phyloP scores from a whole-genome alignment of 1,140 invertebrate genomes.

The Charaxes varanes region DNA sequence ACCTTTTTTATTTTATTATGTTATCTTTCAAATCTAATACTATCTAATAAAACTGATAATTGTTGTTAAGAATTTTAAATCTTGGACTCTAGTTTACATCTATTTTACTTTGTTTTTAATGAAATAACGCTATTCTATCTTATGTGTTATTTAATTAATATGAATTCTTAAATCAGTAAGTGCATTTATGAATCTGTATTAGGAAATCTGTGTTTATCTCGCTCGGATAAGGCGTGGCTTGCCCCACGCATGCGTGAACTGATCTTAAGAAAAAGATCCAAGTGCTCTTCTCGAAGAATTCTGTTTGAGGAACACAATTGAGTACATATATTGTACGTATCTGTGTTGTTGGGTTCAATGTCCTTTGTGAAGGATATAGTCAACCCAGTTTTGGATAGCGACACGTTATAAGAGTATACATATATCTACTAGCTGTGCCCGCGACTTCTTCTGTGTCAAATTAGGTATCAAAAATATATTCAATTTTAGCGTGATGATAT shows the following conservation, averaged over 20 bases:
- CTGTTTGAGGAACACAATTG: slow-evolving; percentile 6
- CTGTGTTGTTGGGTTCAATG: not conserved
- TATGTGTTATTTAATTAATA: not conserved
- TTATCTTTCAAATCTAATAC: no score
- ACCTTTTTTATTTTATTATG: no score
- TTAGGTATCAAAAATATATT: no score
- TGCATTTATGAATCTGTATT: slow-evolving; percentile 20
- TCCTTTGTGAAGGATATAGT: not conserved
- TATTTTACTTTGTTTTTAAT: no score
- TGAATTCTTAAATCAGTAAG: not conserved
- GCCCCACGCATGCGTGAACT: slow-evolving; percentile 43
- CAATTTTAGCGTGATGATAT: no score
- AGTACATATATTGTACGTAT: not conserved
- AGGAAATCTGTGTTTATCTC: slow-evolving; percentile 42
- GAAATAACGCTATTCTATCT: not conserved
- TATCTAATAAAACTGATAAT: no score
- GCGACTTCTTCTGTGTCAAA: no score
- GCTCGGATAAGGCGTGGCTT: slow-evolving; percentile 52
- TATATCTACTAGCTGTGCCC: no score
- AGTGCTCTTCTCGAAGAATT: slow-evolving; percentile 13
- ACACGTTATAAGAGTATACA: no score
- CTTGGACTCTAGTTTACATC: no score
- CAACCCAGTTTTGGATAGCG: no score
- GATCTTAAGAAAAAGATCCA: slow-evolving; percentile 62
- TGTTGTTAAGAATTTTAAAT: no score